Evolutionary conservation across 2,888 invertebrate species (phyloP).

Genomic region (Leptopilina drosophilae): DNA sequence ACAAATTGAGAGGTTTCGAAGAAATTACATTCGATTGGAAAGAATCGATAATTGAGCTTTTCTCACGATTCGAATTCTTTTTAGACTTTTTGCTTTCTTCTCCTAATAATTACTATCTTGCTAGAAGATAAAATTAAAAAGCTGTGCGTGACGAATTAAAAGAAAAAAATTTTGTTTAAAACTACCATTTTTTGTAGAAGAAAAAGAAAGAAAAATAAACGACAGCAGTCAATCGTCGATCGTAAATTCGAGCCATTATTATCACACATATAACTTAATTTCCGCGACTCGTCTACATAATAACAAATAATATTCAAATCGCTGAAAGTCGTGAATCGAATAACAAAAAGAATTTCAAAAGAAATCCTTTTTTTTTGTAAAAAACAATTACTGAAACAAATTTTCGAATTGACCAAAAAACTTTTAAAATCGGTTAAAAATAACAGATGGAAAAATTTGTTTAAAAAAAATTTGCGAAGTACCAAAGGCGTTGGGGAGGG

Average conservation of each 20-base stretch:
- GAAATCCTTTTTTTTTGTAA: neutral
- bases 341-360: neutral
- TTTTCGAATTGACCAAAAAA: neutral
- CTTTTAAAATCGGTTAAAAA: neutral
- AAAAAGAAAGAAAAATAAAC: neutral
- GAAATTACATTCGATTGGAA: no score
- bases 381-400: slow-evolving; percentile 2
- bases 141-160: slow-evolving; percentile 29
- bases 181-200: neutral
- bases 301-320: slow-evolving; percentile 30
- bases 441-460: no score
- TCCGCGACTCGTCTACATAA: slow-evolving; percentile 19
- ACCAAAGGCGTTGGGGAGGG: slow-evolving; percentile 9
- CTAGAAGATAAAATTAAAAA: slow-evolving; percentile 12
- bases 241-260: slow-evolving; percentile 40
- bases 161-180: neutral
- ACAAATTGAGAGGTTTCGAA: slow-evolving; percentile 12
- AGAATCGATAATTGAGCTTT: slow-evolving; percentile 31
- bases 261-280: slow-evolving; percentile 36
- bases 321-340: slow-evolving; percentile 21
- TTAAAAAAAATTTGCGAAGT: neutral
- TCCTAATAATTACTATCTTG: neutral
- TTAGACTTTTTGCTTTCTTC: neutral
- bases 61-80: neutral
- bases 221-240: slow-evolving; percentile 13